Base-by-base conservation (phyloP, 2,797 vertebrate genomes). In the Xenentodon cancila region DNA sequence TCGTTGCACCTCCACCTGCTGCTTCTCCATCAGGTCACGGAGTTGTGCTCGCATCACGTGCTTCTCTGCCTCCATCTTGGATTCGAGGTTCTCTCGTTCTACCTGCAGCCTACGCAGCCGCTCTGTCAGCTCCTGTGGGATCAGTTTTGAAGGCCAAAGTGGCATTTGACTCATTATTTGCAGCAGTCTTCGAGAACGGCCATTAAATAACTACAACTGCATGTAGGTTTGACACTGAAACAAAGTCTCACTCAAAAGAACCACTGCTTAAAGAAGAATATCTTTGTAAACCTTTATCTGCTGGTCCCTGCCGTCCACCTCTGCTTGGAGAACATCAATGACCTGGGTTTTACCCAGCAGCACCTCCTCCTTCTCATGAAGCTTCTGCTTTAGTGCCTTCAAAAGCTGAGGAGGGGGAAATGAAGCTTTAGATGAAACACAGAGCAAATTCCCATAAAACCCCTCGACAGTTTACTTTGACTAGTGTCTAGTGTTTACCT, bases 311-410 rank as follows among this genome's bases (percentile, higher is more conserved):
- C 83, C 85, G 21, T 97, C 96, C 84, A 97, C 81, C 69, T 97
- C 96, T 18, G 92, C 93, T 75, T 97, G 95, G 34, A 97, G 91
- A 51, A 97, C 93, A 21, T 94, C 93, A 2, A 97, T 95, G 62
- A 97, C 96, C 81, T 96, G 96, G 0, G 92, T 94, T 73, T 94
- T 96, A 56, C 95, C 96, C 53, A 94, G 84, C 69, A 97, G 91
- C 30, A 97, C 96, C 80, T 97, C 96, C 74, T 97, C 96, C 71
- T 97, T 96, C 84, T 97, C 96, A 16, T 97, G 95, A 1, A 97
- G 93, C 77, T 97, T 97, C 90, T 95, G 96, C 65, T 97, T 97
- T 34, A 97, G 89, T 34, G 95, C 94, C 79, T 97, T 97, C 12
- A 97, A 66, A 1, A 97, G 92, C 95, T 97, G 84, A 43, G 17